Base-by-base conservation (phyloP, 2,888 invertebrate species). In the Petrolisthes cinctipes region DNA sequence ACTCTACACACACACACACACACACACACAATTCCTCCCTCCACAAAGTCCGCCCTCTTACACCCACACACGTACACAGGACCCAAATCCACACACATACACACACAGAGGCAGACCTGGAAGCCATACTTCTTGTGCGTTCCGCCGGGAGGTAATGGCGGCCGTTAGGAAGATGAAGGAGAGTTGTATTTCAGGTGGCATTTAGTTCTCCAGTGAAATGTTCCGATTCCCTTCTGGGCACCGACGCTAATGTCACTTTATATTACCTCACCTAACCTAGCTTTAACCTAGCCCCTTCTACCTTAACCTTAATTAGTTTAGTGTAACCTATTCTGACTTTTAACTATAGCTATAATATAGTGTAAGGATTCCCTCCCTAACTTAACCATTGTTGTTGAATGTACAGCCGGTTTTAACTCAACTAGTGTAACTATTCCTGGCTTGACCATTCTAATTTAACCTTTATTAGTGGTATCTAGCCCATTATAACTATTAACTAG, bases 191-290 rank as follows among this genome's bases (percentile, higher is more conserved):
- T 83, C 83, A 83, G 57, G 57, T 75, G 83, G 73, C 83, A 83
- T 83, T 83, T 83, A 83, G 57, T 83, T 75, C 83, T 83, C 56
- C 75, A 23, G 73, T 75, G 83, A 83, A 83, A 83, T 83, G 83
- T 73, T 83, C 83, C 83, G 83, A 83, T 83, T 73, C 75, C 83
- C 73, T 83, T 57, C 83, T 73, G 73, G 75, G 68, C n/a, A 23
- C 54, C 11, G 54, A 56, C 56, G 37, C 75, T 51, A 14, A 23
- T 14, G 75, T 75, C 51, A 37, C 37, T 37, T 37, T 37, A 37
- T 37, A 37, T 37, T 37, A 37, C 37, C 37, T 37, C 37, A 37
- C 37, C 37, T 37, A 37, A 37, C 37, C 37, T 37, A 37, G 37
- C 37, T 37, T 37, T 37, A 37, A 37, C 37, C 37, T 37, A 37